These are phyloP conservation scores for Lithobius niger DNA, from an alignment of 1,140 invertebrate species.

Conservation along the genomic window DNA sequence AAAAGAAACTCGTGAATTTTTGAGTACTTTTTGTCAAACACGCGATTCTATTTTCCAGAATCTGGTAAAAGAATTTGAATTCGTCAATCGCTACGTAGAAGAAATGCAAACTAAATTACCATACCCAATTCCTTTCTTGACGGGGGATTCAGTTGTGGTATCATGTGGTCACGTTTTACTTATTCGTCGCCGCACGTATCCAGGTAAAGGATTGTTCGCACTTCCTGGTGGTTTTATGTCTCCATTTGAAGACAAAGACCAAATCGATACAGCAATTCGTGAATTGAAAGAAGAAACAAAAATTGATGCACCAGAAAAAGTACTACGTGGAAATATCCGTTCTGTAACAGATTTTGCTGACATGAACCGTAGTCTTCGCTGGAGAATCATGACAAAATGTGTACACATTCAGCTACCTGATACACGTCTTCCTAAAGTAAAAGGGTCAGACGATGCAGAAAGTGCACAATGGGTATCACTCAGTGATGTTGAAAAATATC, in stretches of 20 bases:
- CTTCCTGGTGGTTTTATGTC: neutral
- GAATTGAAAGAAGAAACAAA: neutral
- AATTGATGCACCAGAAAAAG: neutral
- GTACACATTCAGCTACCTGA: neutral
- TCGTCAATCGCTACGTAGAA: no score
- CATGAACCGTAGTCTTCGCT: neutral
- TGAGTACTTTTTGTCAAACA: no score
- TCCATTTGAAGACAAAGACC: no score
- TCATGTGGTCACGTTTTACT: neutral
- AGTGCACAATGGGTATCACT: no score
- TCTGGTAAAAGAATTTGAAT: no score
- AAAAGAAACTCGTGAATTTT: no score
- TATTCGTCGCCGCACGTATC: neutral
- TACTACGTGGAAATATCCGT: neutral
- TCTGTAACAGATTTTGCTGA: neutral
- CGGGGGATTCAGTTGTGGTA: neutral
- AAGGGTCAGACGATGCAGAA: no score
- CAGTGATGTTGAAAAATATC: no score
- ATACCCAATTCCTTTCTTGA: neutral
- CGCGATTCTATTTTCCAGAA: no score
- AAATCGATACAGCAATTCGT: neutral
- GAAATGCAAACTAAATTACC: no score
- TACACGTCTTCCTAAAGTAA: neutral
- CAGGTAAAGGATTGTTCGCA: neutral
- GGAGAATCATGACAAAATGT: neutral